Base-by-base conservation (phyloP, 2,113 vertebrate species). In the Acanthisitta chloris region DNA sequence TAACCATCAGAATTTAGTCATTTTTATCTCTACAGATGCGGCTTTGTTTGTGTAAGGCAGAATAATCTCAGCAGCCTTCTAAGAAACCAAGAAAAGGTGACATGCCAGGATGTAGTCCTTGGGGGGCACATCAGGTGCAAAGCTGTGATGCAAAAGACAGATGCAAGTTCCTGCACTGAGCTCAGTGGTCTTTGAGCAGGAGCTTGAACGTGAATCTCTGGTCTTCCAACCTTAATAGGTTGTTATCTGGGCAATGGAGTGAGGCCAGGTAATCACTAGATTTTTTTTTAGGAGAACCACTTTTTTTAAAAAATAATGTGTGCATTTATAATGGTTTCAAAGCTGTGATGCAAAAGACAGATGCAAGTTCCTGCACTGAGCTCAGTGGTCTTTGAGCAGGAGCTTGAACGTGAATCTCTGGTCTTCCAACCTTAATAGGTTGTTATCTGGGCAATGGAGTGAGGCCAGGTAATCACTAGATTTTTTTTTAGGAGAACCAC, bases 21-120 rank as follows among this genome's bases (percentile, higher is more conserved):
- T 38, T 78, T 91, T 88, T 80, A 9, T 57, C 29, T 77, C 1
- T 1, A 38, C 16, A 38, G 45, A 24, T 49, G 29, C 34, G 40
- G 8, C 48, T 86, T 77, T 36, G 14, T 72, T 91, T 90, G 15
- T 65, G 17, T 69, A 52, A 72, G 25, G 45, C 16, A 42, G 26
- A 70, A 45, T 65, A 73, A 77, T 86, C 36, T 19, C 19, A 72
- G 13, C 24, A 85, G 23, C 26, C 42, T 85, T 84, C 48, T 64
- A 52, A 66, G 45, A 42, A 93, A 49, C 21, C 0, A 0, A 3
- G 4, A 33, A 43, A 84, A 40, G 33, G 8, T 69, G 28, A 36
- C 0, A 0, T 59, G 28, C 19, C 8, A 26, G 57, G 25, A 38
- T 11, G n/a, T 54, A 16, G 29, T 33, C 13, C 23, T 45, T 34